A percentile compares a stretch with the other conserved stretches of the same genome.
Evolutionary conservation across 2,888 invertebrate genomes (phyloP).

Genomic region (Agriopis marginaria): DNA sequence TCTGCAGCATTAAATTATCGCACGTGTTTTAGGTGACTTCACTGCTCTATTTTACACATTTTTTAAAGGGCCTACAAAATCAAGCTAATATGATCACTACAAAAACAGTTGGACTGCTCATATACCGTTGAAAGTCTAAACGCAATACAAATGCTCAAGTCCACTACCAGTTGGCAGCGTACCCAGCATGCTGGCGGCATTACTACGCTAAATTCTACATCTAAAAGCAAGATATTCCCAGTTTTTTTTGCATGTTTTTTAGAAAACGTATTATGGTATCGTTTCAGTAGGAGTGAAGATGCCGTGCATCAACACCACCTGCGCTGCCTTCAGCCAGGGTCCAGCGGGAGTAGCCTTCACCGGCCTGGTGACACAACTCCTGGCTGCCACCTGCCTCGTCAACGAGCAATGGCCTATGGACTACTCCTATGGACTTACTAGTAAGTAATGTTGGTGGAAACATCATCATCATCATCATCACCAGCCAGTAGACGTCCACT

Average conservation of each 20-base stretch:
- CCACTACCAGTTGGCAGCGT: no score
- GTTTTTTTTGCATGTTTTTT: no score
- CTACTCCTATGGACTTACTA: slow-evolving; percentile 60
- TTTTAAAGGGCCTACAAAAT: no score
- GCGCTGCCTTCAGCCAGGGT: slow-evolving; percentile 58
- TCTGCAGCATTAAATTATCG: neutral
- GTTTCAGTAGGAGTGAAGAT: slow-evolving; percentile 49
- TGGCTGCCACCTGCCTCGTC: slow-evolving; percentile 73
- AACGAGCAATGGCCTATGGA: slow-evolving; percentile 72
- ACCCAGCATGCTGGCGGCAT: no score
- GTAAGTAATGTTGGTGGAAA: slow-evolving; percentile 50
- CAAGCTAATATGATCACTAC: no score
- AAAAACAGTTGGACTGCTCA: no score
- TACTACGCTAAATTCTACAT: no score
- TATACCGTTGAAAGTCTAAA: no score
- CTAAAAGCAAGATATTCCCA: no score
- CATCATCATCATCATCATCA: neutral
- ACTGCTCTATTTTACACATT: neutral
- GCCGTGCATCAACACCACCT: slow-evolving; percentile 62
- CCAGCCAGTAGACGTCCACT: no score
- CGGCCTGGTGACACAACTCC: slow-evolving; percentile 66
- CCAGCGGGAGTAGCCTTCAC: slow-evolving; percentile 67
- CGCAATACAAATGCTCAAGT: no score
- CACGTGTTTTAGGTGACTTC: neutral
- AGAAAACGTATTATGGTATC: neutral